A percentile compares a stretch with the other conserved stretches of the same genome.
Evolutionary conservation across 2,888 invertebrate genomes (phyloP).

Genomic region (Chironomus tentans): DNA sequence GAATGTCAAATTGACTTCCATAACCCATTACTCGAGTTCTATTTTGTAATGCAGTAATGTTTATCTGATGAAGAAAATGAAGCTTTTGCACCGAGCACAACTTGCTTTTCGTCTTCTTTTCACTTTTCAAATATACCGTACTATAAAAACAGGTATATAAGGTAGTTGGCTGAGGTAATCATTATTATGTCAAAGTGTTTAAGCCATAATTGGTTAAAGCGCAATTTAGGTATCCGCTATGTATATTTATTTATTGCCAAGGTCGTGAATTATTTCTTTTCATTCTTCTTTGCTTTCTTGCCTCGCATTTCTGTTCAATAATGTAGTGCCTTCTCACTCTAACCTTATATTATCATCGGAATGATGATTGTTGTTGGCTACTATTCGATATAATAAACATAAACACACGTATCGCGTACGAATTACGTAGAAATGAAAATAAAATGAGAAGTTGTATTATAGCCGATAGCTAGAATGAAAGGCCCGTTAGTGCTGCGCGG

Average conservation of each 20-base stretch:
- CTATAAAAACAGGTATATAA: background rate
- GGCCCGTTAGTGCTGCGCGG: background rate
- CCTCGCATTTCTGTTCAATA: background rate
- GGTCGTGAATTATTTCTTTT: background rate
- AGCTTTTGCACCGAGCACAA: too few species aligned
- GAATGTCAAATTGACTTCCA: background rate
- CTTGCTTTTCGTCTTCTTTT: background rate
- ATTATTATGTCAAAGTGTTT: background rate
- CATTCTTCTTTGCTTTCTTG: background rate
- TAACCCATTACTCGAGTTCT: background rate
- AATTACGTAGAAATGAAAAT: background rate
- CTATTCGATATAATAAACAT: background rate
- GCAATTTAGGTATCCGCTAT: background rate
- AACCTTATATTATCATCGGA: background rate
- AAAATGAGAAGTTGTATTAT: background rate
- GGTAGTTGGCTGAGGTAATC: background rate
- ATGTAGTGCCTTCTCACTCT: background rate
- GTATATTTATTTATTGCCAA: background rate
- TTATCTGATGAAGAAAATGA: background rate
- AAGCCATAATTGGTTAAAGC: slow-evolving; percentile 4
- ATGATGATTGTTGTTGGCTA: background rate
- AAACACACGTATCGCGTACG: background rate
- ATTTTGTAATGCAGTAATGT: background rate
- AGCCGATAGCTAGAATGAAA: background rate
- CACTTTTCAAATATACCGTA: background rate